Evolutionary conservation across 92 coral and sea anemone genomes (phyloP), one percentile per base, ranked within the genome.

Genomic region (Diadumene lineata): DNA sequence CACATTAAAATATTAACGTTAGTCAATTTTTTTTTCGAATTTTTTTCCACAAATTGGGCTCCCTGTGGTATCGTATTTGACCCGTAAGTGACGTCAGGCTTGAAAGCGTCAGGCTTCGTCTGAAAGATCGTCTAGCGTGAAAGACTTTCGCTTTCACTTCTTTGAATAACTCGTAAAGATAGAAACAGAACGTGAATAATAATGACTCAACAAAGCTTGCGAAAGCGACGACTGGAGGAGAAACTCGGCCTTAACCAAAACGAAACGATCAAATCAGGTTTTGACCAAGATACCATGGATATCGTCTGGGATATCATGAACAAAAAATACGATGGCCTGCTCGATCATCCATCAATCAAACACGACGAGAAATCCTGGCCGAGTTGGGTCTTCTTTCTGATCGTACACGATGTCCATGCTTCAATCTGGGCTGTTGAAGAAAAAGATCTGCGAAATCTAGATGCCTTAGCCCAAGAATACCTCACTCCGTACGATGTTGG

Each of bases 371-470:
- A 72, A 44, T 68, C 90, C 55, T 72, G 70, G 88, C 88, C 88
- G 10, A 76, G 72, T 46, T 85, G 86, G 90, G 79, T 80, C 9
- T 85, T 85, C 82, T 85, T 85, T 75, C 82, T 85, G 1, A 50
- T 85, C 46, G 86, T 85, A 16, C 71, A 85, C 53, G 81, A 85
- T 69, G 31, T 74, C 1, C 90, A 85, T 48, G 85, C 90, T 44
- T 81, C 82, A 21, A 85, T 85, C 61, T 85, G 90, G 90, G 90
- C 82, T 34, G 77, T 85, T 16, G 90, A 85, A 66, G 86, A 80
- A 43, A 74, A 80, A 43, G 65, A 85, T 51, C 31, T 80, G 70
- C 11, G 34, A 68, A 80, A 69, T 9, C 61, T 80, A 16, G 86
- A 85, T 32, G 85, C 75, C 55, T 0, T 85, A 60, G 70, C 71